Evolutionary conservation across 2,797 vertebrate genomes (phyloP).

Genomic region (Garrulus glandarius): DNA sequence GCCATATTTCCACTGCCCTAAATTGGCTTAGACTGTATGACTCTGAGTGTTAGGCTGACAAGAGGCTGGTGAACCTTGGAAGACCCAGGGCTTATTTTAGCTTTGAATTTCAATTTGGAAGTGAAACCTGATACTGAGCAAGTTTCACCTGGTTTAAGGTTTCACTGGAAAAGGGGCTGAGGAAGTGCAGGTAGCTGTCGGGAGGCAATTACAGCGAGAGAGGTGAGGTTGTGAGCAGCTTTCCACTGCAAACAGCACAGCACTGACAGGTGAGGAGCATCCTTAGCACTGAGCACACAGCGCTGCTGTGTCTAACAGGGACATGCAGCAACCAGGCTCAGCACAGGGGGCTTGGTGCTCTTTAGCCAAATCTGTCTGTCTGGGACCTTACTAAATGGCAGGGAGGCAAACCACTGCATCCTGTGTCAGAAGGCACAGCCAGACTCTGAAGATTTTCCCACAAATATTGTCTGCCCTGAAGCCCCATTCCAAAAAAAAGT

Average conservation of each 20-base stretch:
- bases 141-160: slow-evolving; percentile 40
- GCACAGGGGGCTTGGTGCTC: neutral
- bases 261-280: neutral
- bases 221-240: accelerated
- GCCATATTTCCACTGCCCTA: neutral
- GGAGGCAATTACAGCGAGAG: neutral
- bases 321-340: accelerated
- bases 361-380: neutral
- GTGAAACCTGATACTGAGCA: neutral
- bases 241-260: accelerated
- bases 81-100: neutral
- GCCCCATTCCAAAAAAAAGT: neutral
- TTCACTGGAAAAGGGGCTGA: neutral
- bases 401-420: neutral
- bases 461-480: slow-evolving; percentile 56
- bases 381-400: neutral
- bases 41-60: neutral
- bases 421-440: neutral
- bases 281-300: accelerated
- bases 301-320: neutral
- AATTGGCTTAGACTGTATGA: neutral
- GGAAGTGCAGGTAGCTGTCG: neutral
- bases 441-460: slow-evolving; percentile 32
- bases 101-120: slow-evolving; percentile 39
- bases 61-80: slow-evolving; percentile 21